Percentiles rank a stretch among this genome's conserved stretches.
Evolutionary conservation across 2,797 vertebrate species (phyloP).

Genomic region (Pyrrhura leucotis): DNA sequence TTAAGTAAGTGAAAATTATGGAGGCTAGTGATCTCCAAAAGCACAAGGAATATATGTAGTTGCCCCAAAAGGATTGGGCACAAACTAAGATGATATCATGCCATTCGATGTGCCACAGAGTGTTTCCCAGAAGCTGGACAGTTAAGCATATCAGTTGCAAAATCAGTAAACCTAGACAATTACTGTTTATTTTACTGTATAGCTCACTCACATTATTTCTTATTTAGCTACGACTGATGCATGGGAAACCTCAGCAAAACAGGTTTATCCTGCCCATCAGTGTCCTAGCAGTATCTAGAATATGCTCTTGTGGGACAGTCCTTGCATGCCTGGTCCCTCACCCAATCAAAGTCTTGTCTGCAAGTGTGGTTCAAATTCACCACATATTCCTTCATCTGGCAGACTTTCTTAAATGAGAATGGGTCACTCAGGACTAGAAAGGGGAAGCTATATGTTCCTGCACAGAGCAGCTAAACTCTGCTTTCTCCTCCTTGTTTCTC

Average conservation of each 20-base stretch:
- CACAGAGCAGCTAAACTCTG: not conserved
- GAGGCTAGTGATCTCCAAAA: not conserved
- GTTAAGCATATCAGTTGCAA: too few relatives aligned
- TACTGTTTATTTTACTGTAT: not conserved
- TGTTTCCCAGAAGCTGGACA: accelerated
- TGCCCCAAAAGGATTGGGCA: not conserved
- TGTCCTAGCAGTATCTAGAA: not conserved
- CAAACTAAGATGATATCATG: not conserved
- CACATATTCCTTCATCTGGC: not conserved
- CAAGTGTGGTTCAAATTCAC: not conserved
- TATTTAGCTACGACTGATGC: not conserved
- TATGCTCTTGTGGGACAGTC: not conserved
- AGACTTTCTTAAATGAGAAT: not conserved
- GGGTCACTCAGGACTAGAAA: not conserved
- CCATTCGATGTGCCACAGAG: accelerated
- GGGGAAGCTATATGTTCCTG: not conserved
- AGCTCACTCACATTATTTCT: not conserved
- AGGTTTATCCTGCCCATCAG: not conserved
- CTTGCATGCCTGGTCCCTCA: not conserved
- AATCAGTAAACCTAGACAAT: not conserved
- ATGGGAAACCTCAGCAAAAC: not conserved
- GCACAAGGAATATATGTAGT: not conserved
- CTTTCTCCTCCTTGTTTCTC: not conserved
- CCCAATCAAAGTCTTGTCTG: not conserved
- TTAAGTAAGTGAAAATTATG: not conserved